Percentiles rank a stretch among this genome's conserved stretches.
Conservation (phyloP, 2,113 vertebrate species). For the Nothocercus julius region DNA sequence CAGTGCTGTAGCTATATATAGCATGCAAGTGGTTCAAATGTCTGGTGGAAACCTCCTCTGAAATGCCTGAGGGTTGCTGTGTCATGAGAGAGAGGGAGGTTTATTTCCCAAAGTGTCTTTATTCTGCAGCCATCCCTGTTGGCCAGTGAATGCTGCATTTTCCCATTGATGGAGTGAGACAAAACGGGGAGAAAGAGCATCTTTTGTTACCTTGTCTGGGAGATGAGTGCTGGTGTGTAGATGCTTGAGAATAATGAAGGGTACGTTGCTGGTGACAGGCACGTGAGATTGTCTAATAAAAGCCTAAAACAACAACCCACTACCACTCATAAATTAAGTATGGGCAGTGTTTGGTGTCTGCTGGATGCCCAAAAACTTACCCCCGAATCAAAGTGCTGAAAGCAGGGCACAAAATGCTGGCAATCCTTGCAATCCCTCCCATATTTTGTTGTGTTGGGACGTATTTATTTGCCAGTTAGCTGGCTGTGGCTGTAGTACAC, state of each 20-base stretch:
- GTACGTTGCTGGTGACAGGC: background rate
- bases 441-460: background rate
- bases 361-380: background rate
- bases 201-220: background rate
- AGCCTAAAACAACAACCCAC: background rate
- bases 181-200: background rate
- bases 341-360: background rate
- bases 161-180: background rate
- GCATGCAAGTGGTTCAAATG: background rate
- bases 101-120: background rate
- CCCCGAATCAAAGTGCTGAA: background rate
- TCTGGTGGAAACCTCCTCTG: background rate
- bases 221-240: background rate
- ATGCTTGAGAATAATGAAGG: background rate
- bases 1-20: background rate
- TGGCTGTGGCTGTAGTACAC: background rate
- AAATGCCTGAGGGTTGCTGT: background rate
- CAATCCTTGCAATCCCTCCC: accelerated
- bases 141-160: background rate
- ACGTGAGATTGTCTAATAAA: background rate
- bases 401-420: background rate
- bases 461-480: background rate
- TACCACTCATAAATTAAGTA: background rate
- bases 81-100: background rate
- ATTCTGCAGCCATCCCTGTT: background rate